Evolutionary conservation across 2,797 vertebrate genomes (phyloP).

Genomic region (Spea hammondii): DNA sequence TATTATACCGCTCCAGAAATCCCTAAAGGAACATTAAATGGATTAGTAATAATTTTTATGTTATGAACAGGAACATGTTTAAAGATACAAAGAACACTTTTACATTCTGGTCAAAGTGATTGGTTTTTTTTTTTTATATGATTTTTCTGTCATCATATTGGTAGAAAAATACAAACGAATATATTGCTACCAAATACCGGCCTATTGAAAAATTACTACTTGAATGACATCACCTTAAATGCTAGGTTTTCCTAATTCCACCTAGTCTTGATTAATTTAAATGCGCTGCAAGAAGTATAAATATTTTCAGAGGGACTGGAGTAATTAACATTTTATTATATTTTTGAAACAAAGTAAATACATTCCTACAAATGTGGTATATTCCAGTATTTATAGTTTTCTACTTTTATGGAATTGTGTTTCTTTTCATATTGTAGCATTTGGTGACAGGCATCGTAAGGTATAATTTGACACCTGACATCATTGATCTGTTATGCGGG

Average conservation of each 20-base stretch:
- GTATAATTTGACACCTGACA: slow-evolving; percentile 42
- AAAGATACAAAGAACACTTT: too few relatives aligned
- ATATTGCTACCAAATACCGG: too few relatives aligned
- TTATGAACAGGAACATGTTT: too few relatives aligned
- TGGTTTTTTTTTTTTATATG: too few relatives aligned
- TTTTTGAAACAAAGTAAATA: slow-evolving; percentile 31
- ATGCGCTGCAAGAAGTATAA: neutral
- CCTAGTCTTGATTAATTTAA: neutral
- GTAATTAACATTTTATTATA: slow-evolving; percentile 34
- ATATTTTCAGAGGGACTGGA: slow-evolving; percentile 3
- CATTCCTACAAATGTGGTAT: slow-evolving; percentile 22
- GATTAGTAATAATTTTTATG: too few relatives aligned
- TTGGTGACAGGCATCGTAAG: slow-evolving; percentile 29
- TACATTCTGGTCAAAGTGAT: too few relatives aligned
- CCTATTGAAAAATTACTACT: too few relatives aligned
- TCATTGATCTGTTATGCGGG: slow-evolving; percentile 38
- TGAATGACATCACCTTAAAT: too few relatives aligned
- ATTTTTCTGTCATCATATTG: too few relatives aligned
- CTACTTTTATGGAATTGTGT: slow-evolving; percentile 43
- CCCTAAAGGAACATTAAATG: too few relatives aligned
- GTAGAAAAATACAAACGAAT: too few relatives aligned
- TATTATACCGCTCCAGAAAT: too few relatives aligned
- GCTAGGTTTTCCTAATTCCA: neutral
- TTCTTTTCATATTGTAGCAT: slow-evolving; percentile 20
- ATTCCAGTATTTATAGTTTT: slow-evolving; percentile 26